phyloP scores from a whole-genome alignment of 2,113 vertebrate species.

The Danionella cerebrum region DNA sequence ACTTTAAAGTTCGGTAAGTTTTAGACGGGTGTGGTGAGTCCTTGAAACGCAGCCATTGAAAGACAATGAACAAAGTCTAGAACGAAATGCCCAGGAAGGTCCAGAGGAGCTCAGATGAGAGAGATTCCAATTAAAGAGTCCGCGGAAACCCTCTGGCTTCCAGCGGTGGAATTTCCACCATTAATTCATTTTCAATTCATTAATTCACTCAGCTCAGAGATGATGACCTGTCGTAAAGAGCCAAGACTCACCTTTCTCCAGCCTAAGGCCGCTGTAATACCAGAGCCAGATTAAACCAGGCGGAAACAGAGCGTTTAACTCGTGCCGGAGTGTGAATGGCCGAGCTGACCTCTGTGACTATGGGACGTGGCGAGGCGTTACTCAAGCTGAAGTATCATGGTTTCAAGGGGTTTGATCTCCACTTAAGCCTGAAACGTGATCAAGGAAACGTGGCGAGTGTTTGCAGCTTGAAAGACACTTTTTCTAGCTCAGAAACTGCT shows the following conservation, averaged over 20 bases:
- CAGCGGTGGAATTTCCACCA: slow-evolving; percentile 47
- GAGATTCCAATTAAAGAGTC: slow-evolving; percentile 9
- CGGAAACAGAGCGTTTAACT: slow-evolving; percentile 26
- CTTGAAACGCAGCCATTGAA: too few species aligned
- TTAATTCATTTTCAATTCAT: slow-evolving; percentile 63
- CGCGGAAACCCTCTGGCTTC: too few species aligned
- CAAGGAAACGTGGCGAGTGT: not conserved
- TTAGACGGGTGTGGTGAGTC: too few species aligned
- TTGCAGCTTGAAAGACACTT: too few species aligned
- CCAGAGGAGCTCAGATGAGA: not conserved
- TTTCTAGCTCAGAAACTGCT: too few species aligned
- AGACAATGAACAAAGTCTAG: not conserved
- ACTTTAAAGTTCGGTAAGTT: too few species aligned
- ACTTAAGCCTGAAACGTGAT: not conserved
- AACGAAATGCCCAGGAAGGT: not conserved
- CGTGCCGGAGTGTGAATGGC: not conserved
- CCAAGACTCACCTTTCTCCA: slow-evolving; percentile 46
- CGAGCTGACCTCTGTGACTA: slow-evolving; percentile 16
- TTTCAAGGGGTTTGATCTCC: not conserved
- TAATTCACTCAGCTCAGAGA: too few species aligned
- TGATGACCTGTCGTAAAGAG: slow-evolving; percentile 55
- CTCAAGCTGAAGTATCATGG: not conserved
- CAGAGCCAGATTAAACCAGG: slow-evolving; percentile 48
- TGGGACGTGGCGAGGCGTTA: not conserved
- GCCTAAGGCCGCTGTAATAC: slow-evolving; percentile 56